Evolutionary conservation across 2,888 invertebrate genomes (phyloP).

Genomic region (Neocrepidodera transversa): DNA sequence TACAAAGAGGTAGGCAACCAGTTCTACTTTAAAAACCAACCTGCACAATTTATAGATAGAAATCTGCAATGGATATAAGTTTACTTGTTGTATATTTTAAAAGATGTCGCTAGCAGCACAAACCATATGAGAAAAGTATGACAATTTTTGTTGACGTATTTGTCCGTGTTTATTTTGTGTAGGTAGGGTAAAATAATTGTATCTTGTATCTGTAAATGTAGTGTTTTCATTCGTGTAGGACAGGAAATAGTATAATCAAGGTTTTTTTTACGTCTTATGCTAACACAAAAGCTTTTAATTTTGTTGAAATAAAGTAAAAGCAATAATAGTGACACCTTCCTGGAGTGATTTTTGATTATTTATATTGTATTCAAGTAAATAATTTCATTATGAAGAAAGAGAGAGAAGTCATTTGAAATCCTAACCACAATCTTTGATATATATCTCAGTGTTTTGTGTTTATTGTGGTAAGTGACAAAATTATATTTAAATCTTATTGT

Average conservation of each 20-base stretch:
- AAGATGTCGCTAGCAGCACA: background rate
- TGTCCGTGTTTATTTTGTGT: conserved; percentile 28
- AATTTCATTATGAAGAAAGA: background rate
- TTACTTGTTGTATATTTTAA: background rate
- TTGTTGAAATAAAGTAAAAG: conserved; percentile 3
- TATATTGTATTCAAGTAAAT: background rate
- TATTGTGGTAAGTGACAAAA: conserved; percentile 5
- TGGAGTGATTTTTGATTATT: conserved; percentile 1
- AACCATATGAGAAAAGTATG: background rate
- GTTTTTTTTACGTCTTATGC: conserved; percentile 6
- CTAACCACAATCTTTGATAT: conserved; percentile 12
- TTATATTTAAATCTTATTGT: too few species aligned
- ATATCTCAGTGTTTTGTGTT: background rate
- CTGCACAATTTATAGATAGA: too few species aligned
- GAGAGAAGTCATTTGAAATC: conserved; percentile 6
- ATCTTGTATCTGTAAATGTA: conserved; percentile 10
- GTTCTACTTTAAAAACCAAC: background rate
- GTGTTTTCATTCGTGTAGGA: conserved; percentile 8
- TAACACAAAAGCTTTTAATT: conserved; percentile 5
- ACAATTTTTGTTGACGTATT: conserved; percentile 24
- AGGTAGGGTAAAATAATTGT: conserved; percentile 19
- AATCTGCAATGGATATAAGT: background rate
- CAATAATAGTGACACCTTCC: conserved; percentile 9
- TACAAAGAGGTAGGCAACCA: background rate
- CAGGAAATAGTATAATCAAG: conserved; percentile 18